A percentile compares a stretch with the other conserved stretches of the same genome.
Evolutionary conservation across 1,140 invertebrate genomes (phyloP).

Genomic region (Pseudomyrmex gracilis): DNA sequence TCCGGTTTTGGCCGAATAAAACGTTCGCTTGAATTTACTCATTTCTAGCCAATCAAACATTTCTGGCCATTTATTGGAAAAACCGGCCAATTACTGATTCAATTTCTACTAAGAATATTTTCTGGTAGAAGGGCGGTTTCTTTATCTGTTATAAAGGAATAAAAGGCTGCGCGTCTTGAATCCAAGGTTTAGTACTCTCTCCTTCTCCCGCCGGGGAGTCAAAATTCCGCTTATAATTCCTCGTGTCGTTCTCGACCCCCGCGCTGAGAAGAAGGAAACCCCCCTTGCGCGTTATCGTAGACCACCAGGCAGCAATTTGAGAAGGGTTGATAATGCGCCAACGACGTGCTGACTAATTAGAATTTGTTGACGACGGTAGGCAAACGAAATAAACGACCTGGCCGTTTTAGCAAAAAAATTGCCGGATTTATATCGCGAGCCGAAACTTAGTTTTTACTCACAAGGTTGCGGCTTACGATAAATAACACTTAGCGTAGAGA

Average conservation of each 20-base stretch:
- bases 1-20: too few species aligned
- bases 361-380: conserved; percentile 54
- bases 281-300: conserved; percentile 59
- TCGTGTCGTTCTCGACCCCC: conserved; percentile 6
- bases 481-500: conserved; percentile 18
- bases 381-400: conserved; percentile 24
- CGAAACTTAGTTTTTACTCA: background rate
- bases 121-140: background rate
- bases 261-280: background rate
- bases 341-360: conserved; percentile 68
- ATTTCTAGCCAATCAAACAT: too few species aligned
- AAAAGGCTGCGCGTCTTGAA: conserved; percentile 3
- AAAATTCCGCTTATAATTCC: conserved; percentile 49
- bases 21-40: too few species aligned
- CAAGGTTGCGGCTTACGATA: conserved; percentile 5
- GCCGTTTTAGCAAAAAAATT: conserved; percentile 28
- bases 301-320: conserved; percentile 65
- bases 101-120: too few species aligned
- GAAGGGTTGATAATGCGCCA: conserved; percentile 67
- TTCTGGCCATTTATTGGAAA: too few species aligned
- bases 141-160: background rate
- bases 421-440: background rate
- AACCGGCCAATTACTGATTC: too few species aligned
- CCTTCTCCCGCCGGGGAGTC: conserved; percentile 46
- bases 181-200: conserved; percentile 22